Percentiles rank a stretch among this genome's conserved stretches.
Evolutionary conservation across 2,113 vertebrate species (phyloP).

Genomic region (Perca fluviatilis): DNA sequence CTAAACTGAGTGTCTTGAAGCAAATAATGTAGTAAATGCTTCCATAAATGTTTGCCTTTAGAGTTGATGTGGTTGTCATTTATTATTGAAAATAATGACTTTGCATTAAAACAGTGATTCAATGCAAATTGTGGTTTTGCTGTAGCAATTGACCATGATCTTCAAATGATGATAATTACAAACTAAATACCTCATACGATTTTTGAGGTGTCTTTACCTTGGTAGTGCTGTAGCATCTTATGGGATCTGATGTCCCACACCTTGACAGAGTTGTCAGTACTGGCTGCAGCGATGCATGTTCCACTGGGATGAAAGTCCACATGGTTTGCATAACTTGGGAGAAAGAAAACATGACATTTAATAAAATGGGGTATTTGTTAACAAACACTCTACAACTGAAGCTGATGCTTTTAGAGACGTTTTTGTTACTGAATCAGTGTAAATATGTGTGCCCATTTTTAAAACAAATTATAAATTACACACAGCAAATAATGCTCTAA

Average conservation of each 20-base stretch:
- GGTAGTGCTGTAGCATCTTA: conserved; percentile 95
- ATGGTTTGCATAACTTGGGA: conserved; percentile 89
- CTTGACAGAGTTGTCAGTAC: conserved; percentile 94
- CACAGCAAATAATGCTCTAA: not conserved
- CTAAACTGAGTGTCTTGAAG: not conserved
- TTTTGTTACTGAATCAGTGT: not conserved
- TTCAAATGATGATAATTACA: not conserved
- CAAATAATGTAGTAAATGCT: not conserved
- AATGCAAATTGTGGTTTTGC: conserved; percentile 2
- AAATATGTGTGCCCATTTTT: not conserved
- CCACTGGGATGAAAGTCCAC: conserved; percentile 96
- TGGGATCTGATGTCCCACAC: conserved; percentile 96
- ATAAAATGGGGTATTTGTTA: not conserved
- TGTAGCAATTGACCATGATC: not conserved
- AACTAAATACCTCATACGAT: not conserved
- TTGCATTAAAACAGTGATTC: not conserved
- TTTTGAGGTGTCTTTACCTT: conserved; percentile 81
- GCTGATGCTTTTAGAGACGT: not conserved
- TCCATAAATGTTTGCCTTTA: not conserved
- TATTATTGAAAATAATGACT: not conserved
- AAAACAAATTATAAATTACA: not conserved
- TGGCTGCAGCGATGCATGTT: conserved; percentile 90
- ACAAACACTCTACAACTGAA: not conserved
- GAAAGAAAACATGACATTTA: conserved; percentile 12
- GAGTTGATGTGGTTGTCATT: not conserved